These are phyloP conservation scores for Cranoglanis bouderius DNA, from an alignment of 2,113 vertebrate species.

Conservation along the genomic window DNA sequence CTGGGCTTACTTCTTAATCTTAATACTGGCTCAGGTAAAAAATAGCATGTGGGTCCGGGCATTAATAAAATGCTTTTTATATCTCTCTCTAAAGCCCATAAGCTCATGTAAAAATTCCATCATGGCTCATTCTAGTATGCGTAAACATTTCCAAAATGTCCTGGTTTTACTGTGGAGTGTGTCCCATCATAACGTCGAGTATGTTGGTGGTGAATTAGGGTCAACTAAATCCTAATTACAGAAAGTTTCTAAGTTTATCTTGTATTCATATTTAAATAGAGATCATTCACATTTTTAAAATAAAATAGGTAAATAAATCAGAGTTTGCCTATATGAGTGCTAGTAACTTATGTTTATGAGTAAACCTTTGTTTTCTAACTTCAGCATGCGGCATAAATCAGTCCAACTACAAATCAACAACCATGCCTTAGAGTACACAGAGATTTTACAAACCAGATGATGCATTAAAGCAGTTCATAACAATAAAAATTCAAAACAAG, in stretches of 20 bases:
- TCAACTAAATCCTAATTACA: constrained; percentile 72
- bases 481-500: not conserved
- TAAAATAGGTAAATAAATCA: not conserved
- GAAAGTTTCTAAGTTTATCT: constrained; percentile 62
- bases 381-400: not conserved
- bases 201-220: constrained; percentile 66
- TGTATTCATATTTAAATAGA: not conserved
- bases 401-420: not conserved
- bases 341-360: not conserved
- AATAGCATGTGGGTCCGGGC: constrained; percentile 55
- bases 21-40: constrained; percentile 62
- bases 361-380: not conserved
- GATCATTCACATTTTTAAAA: not conserved
- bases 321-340: not conserved
- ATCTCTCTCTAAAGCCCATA: constrained; percentile 63
- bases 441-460: not conserved
- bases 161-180: constrained; percentile 19
- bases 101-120: constrained; percentile 66
- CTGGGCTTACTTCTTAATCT: constrained; percentile 50
- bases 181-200: constrained; percentile 55
- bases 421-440: not conserved
- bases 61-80: constrained; percentile 63
- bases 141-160: constrained; percentile 66
- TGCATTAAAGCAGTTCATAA: not conserved
- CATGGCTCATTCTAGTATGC: constrained; percentile 55